Percentiles rank a stretch among this genome's conserved stretches.
phyloP scores from a whole-genome alignment of 2,888 invertebrate species.

The Therioaphis trifolii region DNA sequence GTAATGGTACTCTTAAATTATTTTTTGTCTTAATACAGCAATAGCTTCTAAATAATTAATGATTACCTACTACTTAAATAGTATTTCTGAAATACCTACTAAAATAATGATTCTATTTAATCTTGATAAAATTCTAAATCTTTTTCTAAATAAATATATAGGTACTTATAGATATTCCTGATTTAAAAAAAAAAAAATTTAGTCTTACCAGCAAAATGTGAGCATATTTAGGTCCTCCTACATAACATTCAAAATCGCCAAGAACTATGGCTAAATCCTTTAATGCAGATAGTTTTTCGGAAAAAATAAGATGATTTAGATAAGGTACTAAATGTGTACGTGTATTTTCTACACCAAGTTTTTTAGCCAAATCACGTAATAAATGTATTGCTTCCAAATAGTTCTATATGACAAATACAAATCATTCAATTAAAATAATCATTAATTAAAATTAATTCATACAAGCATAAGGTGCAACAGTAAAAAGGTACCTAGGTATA shows the following conservation, averaged over 20 bases:
- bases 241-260: constrained; percentile 47
- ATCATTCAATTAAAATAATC: not conserved
- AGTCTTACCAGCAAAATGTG: constrained; percentile 53
- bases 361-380: constrained; percentile 18
- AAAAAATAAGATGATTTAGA: constrained; percentile 32
- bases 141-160: too few species aligned
- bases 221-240: constrained; percentile 50
- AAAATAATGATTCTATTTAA: too few species aligned
- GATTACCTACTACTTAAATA: too few species aligned
- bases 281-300: constrained; percentile 5
- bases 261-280: constrained; percentile 32
- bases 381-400: not conserved
- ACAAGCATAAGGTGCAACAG: too few species aligned
- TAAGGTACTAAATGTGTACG: constrained; percentile 41
- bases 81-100: too few species aligned
- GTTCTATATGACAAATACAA: not conserved
- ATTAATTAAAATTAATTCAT: too few species aligned
- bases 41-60: too few species aligned
- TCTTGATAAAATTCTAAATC: too few species aligned
- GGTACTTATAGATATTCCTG: too few species aligned
- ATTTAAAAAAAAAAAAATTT: not conserved
- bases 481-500: too few species aligned
- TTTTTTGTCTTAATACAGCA: too few species aligned
- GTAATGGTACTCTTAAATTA: too few species aligned
- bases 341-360: constrained; percentile 35